phyloP scores from a whole-genome alignment of 2,888 invertebrate genomes.

The Lithophane semibrunnea region DNA sequence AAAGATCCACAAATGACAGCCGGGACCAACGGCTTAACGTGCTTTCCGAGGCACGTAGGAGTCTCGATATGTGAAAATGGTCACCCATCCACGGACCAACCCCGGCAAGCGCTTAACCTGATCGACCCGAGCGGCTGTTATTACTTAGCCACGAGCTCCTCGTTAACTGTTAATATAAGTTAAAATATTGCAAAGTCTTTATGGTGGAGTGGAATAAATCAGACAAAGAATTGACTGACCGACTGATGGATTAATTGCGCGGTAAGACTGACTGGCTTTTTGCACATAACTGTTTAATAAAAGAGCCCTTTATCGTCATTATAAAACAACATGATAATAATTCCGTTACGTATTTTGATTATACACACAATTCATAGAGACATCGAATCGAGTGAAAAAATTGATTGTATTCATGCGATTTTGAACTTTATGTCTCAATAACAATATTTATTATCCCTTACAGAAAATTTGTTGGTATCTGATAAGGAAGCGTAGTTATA shows the following conservation, averaged over 20 bases:
- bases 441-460: slow-evolving; percentile 38
- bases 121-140: too few relatives aligned
- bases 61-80: too few relatives aligned
- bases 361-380: slow-evolving; percentile 19
- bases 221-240: neutral
- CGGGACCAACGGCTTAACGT: too few relatives aligned
- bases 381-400: slow-evolving; percentile 12
- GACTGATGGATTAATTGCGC: neutral
- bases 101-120: too few relatives aligned
- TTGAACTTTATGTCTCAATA: slow-evolving; percentile 52
- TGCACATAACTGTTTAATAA: slow-evolving; percentile 13
- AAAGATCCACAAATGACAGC: too few relatives aligned
- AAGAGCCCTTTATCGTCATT: slow-evolving; percentile 24
- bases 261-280: slow-evolving; percentile 5
- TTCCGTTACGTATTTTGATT: slow-evolving; percentile 43
- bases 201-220: neutral
- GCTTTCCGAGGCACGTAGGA: too few relatives aligned
- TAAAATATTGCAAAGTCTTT: neutral
- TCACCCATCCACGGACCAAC: too few relatives aligned
- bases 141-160: too few relatives aligned
- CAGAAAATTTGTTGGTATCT: slow-evolving; percentile 39
- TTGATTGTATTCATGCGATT: slow-evolving; percentile 23
- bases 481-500: slow-evolving; percentile 49
- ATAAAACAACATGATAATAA: slow-evolving; percentile 21
- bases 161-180: too few relatives aligned